Percentiles rank a stretch among this genome's conserved stretches.
Evolutionary conservation across 1,140 invertebrate genomes (phyloP).

Genomic region (Zaprionus nigranus): DNA sequence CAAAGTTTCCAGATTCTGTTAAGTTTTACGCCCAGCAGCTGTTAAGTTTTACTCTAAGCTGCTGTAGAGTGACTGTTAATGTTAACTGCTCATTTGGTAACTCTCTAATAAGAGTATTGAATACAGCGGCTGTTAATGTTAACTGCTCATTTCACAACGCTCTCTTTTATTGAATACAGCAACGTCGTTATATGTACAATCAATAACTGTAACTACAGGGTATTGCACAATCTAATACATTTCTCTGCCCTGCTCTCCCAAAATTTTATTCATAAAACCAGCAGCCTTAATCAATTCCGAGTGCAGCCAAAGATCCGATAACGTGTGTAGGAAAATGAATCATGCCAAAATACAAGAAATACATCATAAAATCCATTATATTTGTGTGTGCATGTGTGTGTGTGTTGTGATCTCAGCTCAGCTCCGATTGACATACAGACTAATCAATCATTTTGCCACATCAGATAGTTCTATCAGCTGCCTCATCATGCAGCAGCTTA

Average conservation of each 20-base stretch:
- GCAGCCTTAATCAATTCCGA: neutral
- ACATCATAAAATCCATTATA: slow-evolving; percentile 7
- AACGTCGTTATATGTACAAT: too few species aligned
- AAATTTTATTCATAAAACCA: slow-evolving; percentile 20
- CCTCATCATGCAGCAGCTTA: slow-evolving; percentile 18
- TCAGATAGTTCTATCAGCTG: slow-evolving; percentile 9
- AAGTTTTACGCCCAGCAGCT: too few species aligned
- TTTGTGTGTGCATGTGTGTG: neutral
- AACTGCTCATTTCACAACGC: too few species aligned
- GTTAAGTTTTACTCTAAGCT: too few species aligned
- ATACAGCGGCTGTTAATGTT: too few species aligned
- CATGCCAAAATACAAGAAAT: slow-evolving; percentile 7
- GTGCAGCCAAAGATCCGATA: neutral
- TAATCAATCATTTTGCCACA: slow-evolving; percentile 21
- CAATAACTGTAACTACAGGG: neutral
- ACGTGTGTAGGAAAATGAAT: neutral
- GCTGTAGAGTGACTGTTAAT: too few species aligned
- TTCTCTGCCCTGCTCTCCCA: neutral
- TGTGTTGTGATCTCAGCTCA: neutral
- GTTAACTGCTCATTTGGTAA: too few species aligned
- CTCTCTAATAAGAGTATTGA: too few species aligned
- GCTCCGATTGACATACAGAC: slow-evolving; percentile 7
- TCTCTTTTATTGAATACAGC: too few species aligned
- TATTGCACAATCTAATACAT: neutral
- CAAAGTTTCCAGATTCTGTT: too few species aligned